phyloP scores from a whole-genome alignment of 2,113 vertebrate genomes.

The Melanerpes formicivorus region DNA sequence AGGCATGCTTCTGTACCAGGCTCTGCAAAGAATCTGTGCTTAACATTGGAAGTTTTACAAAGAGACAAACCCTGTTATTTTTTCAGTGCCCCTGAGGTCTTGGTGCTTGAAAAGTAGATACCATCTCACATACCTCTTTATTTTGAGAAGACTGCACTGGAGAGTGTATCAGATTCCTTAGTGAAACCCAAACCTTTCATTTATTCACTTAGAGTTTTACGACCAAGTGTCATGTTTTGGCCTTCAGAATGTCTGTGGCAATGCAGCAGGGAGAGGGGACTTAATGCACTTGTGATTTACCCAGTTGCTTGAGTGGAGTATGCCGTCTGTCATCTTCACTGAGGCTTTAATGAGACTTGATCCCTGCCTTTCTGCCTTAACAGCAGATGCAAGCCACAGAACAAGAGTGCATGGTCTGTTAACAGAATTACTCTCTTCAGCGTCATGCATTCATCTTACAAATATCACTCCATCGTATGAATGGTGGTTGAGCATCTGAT shows the following conservation, averaged over 20 bases:
- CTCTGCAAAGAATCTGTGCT: neutral
- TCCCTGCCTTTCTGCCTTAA: neutral
- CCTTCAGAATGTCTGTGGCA: neutral
- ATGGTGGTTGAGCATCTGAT: neutral
- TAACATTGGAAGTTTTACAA: neutral
- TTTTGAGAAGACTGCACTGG: neutral
- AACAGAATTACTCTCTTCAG: neutral
- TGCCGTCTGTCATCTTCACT: neutral
- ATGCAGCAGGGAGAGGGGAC: neutral
- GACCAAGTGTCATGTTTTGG: neutral
- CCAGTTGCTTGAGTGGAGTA: neutral
- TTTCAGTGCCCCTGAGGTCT: neutral
- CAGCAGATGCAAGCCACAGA: neutral
- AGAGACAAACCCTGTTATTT: neutral
- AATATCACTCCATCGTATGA: rapidly evolving
- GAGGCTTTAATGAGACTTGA: neutral
- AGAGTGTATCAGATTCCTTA: neutral
- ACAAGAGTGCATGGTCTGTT: neutral
- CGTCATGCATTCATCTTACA: neutral
- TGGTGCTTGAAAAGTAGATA: neutral
- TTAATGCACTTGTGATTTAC: neutral
- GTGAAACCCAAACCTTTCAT: neutral
- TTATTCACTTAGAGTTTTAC: neutral
- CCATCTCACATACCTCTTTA: neutral
- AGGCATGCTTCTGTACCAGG: neutral